phyloP scores from a whole-genome alignment of 2,888 invertebrate species.

The Drosophila nr. medialis region DNA sequence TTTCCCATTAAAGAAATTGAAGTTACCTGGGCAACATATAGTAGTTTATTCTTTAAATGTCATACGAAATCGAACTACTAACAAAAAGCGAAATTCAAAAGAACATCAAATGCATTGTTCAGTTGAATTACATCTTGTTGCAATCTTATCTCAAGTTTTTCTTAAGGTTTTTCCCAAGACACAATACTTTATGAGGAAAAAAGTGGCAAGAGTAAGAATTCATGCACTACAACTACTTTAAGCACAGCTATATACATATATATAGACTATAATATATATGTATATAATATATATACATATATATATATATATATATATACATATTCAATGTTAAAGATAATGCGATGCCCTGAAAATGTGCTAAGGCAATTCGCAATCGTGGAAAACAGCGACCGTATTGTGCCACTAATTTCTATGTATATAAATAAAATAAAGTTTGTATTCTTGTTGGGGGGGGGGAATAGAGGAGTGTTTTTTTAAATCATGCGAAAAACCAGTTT shows the following conservation, averaged over 20 bases:
- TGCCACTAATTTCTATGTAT: background rate
- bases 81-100: background rate
- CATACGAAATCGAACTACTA: background rate
- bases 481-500: slow-evolving; percentile 47
- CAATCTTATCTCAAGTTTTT: background rate
- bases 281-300: no score
- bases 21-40: background rate
- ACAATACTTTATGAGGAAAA: background rate
- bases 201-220: background rate
- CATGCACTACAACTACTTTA: background rate
- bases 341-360: background rate
- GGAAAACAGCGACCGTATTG: background rate
- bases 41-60: background rate
- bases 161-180: background rate
- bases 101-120: no score
- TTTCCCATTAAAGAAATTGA: background rate
- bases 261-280: background rate
- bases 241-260: background rate
- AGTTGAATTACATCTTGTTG: background rate
- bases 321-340: background rate
- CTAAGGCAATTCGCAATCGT: background rate
- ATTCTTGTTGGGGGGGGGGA: background rate
- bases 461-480: background rate
- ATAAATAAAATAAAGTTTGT: background rate
- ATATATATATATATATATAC: background rate